Percentiles rank a stretch among this genome's conserved stretches.
Evolutionary conservation across 2,797 vertebrate genomes (phyloP).

Genomic region (Danio jaintianensis): DNA sequence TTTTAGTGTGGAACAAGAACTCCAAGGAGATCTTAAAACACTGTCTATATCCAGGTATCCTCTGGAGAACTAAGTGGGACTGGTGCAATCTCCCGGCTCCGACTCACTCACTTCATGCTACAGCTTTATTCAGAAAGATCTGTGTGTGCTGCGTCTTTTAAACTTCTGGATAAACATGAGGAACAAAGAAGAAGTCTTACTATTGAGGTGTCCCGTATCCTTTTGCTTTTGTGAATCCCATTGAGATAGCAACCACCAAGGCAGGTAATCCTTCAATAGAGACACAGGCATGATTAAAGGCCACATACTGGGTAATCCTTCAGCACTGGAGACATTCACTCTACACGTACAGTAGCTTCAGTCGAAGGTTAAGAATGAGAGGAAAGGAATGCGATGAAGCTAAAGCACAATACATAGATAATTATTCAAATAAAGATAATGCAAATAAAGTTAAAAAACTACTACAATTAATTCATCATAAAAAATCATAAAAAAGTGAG

Average conservation of each 20-base stretch:
- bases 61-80: constrained; percentile 63
- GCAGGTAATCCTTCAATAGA: constrained; percentile 92
- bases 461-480: too few species aligned
- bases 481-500: too few species aligned
- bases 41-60: constrained; percentile 75
- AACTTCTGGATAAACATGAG: neutral
- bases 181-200: constrained; percentile 82
- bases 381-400: neutral
- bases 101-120: constrained; percentile 10
- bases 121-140: constrained; percentile 24
- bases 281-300: constrained; percentile 59
- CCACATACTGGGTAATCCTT: constrained; percentile 26
- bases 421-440: too few species aligned
- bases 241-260: constrained; percentile 97
- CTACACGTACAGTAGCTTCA: neutral
- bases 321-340: neutral
- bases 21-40: constrained; percentile 76
- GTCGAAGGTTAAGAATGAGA: neutral
- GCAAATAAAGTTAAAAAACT: too few species aligned
- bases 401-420: too few species aligned
- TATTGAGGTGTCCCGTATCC: constrained; percentile 97
- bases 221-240: constrained; percentile 99
- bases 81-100: constrained; percentile 15
- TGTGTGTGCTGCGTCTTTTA: neutral
- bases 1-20: constrained; percentile 70